Conservation (phyloP, 2,888 invertebrate genomes). For the Chironomus riparius region DNA sequence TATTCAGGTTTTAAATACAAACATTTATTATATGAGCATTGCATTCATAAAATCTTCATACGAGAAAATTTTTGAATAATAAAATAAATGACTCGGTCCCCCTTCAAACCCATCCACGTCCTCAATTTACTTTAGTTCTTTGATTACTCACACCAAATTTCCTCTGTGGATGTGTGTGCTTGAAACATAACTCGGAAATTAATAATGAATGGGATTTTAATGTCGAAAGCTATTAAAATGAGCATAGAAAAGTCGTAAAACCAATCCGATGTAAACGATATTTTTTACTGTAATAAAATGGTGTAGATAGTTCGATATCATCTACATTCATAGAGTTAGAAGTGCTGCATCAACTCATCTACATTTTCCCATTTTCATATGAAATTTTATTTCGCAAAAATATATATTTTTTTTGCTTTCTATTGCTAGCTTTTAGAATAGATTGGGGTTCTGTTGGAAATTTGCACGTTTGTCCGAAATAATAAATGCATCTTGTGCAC, state of each 20-base stretch:
- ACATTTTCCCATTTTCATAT: too few species aligned
- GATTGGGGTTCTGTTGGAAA: too few species aligned
- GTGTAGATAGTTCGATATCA: neutral
- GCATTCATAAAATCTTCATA: neutral
- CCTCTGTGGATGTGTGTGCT: neutral
- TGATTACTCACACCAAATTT: neutral
- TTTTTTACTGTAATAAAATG: slow-evolving; percentile 1
- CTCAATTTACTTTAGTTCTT: neutral
- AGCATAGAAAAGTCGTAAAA: slow-evolving; percentile 25
- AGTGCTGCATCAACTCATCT: too few species aligned
- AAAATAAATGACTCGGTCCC: too few species aligned
- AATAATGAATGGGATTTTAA: slow-evolving; percentile 26
- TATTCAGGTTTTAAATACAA: neutral
- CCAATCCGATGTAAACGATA: slow-evolving; percentile 23
- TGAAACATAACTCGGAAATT: neutral
- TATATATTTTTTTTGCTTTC: too few species aligned
- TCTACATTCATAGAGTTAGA: too few species aligned
- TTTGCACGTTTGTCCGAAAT: too few species aligned
- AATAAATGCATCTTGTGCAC: too few species aligned
- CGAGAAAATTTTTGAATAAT: too few species aligned
- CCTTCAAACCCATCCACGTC: neutral
- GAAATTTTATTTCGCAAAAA: too few species aligned
- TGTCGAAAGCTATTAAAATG: slow-evolving; percentile 18
- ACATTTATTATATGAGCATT: neutral
- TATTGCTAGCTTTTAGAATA: too few species aligned